Conservation (phyloP, 2,113 vertebrate species). For the Noturus placidus region DNA sequence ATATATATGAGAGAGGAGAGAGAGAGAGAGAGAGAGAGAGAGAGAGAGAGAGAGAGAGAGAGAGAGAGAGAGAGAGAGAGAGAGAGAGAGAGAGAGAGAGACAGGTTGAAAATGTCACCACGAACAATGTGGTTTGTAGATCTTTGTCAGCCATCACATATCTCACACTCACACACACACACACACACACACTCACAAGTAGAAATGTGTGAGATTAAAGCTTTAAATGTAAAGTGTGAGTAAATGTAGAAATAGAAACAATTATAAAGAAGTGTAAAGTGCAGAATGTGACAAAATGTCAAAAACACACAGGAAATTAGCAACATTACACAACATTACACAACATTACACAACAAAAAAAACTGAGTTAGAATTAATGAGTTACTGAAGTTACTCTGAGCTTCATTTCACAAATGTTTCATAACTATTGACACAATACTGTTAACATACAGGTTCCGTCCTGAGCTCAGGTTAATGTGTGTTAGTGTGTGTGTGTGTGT, state of each 20-base stretch:
- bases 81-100: neutral
- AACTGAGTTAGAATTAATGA: neutral
- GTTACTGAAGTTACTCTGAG: neutral
- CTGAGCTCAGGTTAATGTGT: no score
- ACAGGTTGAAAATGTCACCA: neutral
- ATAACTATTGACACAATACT: neutral
- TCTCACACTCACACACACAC: conserved; percentile 14
- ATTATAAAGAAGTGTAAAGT: neutral
- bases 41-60: no score
- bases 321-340: neutral
- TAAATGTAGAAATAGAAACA: neutral
- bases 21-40: neutral
- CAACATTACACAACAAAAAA: neutral
- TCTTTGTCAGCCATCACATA: conserved; percentile 25
- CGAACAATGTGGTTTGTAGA: conserved; percentile 20
- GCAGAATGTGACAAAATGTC: neutral
- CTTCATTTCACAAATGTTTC: neutral
- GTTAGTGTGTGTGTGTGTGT: neutral
- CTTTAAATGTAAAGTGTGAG: no score
- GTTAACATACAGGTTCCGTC: neutral
- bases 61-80: no score
- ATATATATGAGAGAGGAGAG: neutral
- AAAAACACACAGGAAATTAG: neutral
- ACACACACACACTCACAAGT: no score
- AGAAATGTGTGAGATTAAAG: no score